A percentile compares a stretch with the other conserved stretches of the same genome.
Conservation (phyloP, 2,797 vertebrate genomes). For the Neostethus bicornis region DNA sequence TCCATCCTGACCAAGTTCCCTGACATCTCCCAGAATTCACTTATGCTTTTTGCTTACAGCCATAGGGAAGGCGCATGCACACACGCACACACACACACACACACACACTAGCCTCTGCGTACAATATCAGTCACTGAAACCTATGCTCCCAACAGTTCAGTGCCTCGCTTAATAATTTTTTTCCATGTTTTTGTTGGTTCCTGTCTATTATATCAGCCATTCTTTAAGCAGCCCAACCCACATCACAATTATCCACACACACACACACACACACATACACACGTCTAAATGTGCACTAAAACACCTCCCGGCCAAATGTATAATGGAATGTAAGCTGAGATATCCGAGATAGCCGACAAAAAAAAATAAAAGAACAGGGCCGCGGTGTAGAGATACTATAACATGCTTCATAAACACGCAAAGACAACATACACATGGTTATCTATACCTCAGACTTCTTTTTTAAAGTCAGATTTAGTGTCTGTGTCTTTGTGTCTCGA, state of each 20-base stretch:
- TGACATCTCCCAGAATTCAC: slow-evolving; percentile 75
- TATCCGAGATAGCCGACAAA: slow-evolving; percentile 60
- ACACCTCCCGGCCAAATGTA: slow-evolving; percentile 58
- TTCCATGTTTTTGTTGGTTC: slow-evolving; percentile 32
- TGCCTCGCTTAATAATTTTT: slow-evolving; percentile 19
- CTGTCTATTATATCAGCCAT: slow-evolving; percentile 30
- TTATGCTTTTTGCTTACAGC: slow-evolving; percentile 38
- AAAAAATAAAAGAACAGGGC: slow-evolving; percentile 53
- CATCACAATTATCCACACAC: slow-evolving; percentile 19
- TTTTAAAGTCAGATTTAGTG: neutral
- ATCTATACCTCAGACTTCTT: slow-evolving; percentile 13
- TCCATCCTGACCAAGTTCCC: slow-evolving; percentile 72
- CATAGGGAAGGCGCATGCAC: slow-evolving; percentile 25
- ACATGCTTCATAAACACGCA: slow-evolving; percentile 20
- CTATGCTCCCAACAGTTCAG: slow-evolving; percentile 11
- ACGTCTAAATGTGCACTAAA: slow-evolving; percentile 25
- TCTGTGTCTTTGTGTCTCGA: neutral
- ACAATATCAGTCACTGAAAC: slow-evolving; percentile 5
- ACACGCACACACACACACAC: slow-evolving; percentile 16
- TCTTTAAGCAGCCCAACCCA: slow-evolving; percentile 30
- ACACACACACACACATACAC: slow-evolving; percentile 13
- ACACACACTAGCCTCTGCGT: slow-evolving; percentile 17
- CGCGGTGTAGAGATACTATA: slow-evolving; percentile 37
- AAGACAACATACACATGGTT: slow-evolving; percentile 8
- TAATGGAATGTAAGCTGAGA: slow-evolving; percentile 71